These are phyloP conservation scores for Hyperopisus bebe DNA, from an alignment of 2,113 vertebrate species.

Conservation along the genomic window DNA sequence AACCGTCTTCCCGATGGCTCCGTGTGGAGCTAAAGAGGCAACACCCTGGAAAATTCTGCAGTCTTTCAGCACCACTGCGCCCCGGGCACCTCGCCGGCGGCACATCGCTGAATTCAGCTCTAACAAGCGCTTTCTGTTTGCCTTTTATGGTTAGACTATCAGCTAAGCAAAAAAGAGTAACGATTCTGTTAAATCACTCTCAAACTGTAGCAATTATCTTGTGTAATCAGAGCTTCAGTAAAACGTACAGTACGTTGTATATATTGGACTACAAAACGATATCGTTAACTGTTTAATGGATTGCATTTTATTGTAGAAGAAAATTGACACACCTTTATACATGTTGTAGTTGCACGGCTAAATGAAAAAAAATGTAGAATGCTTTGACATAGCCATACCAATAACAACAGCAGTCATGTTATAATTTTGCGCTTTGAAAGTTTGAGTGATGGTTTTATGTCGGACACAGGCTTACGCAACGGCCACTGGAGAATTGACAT, in stretches of 20 bases:
- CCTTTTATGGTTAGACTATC: slow-evolving; percentile 89
- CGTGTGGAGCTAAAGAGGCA: slow-evolving; percentile 44
- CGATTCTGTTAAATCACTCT: slow-evolving; percentile 72
- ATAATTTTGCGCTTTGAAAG: background rate
- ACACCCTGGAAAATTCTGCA: slow-evolving; percentile 59
- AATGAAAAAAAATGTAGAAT: background rate
- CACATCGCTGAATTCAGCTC: slow-evolving; percentile 60
- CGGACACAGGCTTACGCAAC: background rate
- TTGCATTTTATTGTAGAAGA: background rate
- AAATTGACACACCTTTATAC: background rate
- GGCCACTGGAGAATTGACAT: background rate
- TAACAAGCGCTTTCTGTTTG: slow-evolving; percentile 77
- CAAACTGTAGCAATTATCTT: slow-evolving; percentile 72
- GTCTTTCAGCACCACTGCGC: slow-evolving; percentile 61
- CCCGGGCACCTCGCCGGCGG: slow-evolving; percentile 58
- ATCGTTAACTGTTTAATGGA: background rate
- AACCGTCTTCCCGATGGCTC: slow-evolving; percentile 67
- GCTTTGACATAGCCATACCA: background rate
- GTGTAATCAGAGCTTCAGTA: slow-evolving; percentile 65
- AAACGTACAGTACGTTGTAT: slow-evolving; percentile 44
- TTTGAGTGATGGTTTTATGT: background rate
- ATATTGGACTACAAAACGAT: slow-evolving; percentile 38
- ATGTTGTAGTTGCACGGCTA: background rate
- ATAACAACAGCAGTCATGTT: background rate
- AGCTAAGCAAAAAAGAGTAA: slow-evolving; percentile 70